phyloP scores from a whole-genome alignment of 2,888 invertebrate genomes.

The Mythimna albipuncta region DNA sequence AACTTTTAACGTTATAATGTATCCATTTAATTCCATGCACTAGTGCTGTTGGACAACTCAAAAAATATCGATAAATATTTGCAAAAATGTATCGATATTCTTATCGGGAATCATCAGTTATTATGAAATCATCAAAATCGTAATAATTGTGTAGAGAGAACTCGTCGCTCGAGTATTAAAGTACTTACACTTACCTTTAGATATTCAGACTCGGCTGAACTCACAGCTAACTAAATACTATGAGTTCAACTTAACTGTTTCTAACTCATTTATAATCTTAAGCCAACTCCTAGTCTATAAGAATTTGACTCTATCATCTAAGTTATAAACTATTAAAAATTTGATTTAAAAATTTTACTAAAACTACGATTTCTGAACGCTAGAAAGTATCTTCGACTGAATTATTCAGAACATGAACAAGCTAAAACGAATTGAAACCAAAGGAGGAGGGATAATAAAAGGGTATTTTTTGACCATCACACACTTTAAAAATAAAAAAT shows the following conservation, averaged over 20 bases:
- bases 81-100: too few species aligned
- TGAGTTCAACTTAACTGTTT: slow-evolving; percentile 36
- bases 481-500: too few species aligned
- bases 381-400: slow-evolving; percentile 12
- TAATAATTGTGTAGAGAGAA: slow-evolving; percentile 13
- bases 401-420: slow-evolving; percentile 2
- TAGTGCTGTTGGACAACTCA: background rate
- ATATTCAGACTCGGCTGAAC: slow-evolving; percentile 9
- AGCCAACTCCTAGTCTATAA: slow-evolving; percentile 65
- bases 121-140: slow-evolving; percentile 2
- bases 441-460: background rate
- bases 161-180: slow-evolving; percentile 29
- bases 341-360: slow-evolving; percentile 15
- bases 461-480: too few species aligned
- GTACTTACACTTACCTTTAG: slow-evolving; percentile 23
- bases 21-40: background rate
- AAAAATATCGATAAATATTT: background rate
- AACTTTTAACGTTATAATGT: background rate
- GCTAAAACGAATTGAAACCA: background rate
- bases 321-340: slow-evolving; percentile 25
- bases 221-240: background rate
- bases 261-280: slow-evolving; percentile 59
- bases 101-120: background rate
- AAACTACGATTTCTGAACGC: background rate
- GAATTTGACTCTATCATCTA: slow-evolving; percentile 50